Evolutionary conservation across 2,797 vertebrate genomes (phyloP), one percentile per base, ranked within the genome.

Genomic region (Glyptemys insculpta): DNA sequence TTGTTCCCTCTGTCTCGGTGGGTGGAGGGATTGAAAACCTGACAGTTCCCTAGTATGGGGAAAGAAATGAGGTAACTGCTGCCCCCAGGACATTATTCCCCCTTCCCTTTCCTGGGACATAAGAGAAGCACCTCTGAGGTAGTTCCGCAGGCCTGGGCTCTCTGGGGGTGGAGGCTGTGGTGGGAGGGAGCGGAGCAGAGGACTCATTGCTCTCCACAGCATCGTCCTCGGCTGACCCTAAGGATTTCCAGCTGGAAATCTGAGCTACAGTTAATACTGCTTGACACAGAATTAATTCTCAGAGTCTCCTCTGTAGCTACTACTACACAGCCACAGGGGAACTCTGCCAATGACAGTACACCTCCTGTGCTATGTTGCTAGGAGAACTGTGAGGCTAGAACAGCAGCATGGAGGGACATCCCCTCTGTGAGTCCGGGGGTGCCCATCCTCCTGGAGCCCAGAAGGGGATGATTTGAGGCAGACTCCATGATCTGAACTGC

Each of bases 251-350:
- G 68, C 93, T 96, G 81, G 93, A 97, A 97, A 97, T 96, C 96
- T 95, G 95, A 96, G 95, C 96, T 93, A 81, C 1, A 3, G 92
- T 93, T 97, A 97, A 97, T 97, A 95, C 96, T 88, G 90, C 97
- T 96, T 96, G 96, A 96, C 97, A 95, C 44, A 97, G 96, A 97
- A 96, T 97, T 97, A 97, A 97, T 94, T 97, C 95, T 97, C 82
- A 89, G 81, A 86, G 90, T 89, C 79, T 85, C 62, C 79, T 96
- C 78, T 92, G 57, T 86, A 83, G 86, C 90, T 91, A 90, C 94
- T 96, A 91, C 88, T 79, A 91, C 89, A 79, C 89, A 94, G 92
- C 79, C 80, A 44, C 6, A 25, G 80, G 90, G 89, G 91, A 88
- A 81, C 76, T 87, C 91, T 81, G 53, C 82, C 11, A 90, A 89